Base-by-base conservation (phyloP, 1,140 invertebrate species). In the Caligus rogercresseyi region DNA sequence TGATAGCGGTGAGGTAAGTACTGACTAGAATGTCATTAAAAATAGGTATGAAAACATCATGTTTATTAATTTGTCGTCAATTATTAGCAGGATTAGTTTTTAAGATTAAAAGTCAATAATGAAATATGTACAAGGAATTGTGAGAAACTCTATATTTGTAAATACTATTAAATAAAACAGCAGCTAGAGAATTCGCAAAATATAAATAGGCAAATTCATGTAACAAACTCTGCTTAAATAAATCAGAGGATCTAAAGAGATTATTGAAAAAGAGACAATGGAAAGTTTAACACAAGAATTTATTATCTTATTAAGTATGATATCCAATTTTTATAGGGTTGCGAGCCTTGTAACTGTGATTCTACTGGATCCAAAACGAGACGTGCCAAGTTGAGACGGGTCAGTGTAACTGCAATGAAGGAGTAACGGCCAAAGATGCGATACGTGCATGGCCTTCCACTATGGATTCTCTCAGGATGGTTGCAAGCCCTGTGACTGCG, bases 381-480 rank as follows among this genome's bases (percentile, higher is more conserved):
- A 87, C 85, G 3, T 95, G 91, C 68, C 79, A 94, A 68, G 70
- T 83, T 0, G 71, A 76, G 51, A 83, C 78, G n/a, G 89, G 90
- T 1, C 86, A 91, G 70, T 95, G 91, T 60, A 43, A 60, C 65
- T 94, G 91, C 72, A 81, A 84, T 68, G 79, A 81, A 3, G 89
- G 89, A 16, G 81, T 95, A 23, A 86, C 85, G 90, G 89, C 72
- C 72, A 78, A 65, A 79, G 81, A 54, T 96, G 92, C 70, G 86
- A 95, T 68, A 78, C 81, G 65, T 96, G 92, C 70, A 79, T 81
- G 64, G 77, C 83, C 0, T 82, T 85, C 71, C 86, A 90, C 70
- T 96, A 87, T 71, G 92, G 90, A 53, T 96, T 94, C 73, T 86
- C 89, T 15, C 65, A 72, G 1, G 83, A 89, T 3, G 89, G 89